Evolutionary conservation across 1,140 invertebrate genomes (phyloP).

Genomic region (Drosophila hydei): DNA sequence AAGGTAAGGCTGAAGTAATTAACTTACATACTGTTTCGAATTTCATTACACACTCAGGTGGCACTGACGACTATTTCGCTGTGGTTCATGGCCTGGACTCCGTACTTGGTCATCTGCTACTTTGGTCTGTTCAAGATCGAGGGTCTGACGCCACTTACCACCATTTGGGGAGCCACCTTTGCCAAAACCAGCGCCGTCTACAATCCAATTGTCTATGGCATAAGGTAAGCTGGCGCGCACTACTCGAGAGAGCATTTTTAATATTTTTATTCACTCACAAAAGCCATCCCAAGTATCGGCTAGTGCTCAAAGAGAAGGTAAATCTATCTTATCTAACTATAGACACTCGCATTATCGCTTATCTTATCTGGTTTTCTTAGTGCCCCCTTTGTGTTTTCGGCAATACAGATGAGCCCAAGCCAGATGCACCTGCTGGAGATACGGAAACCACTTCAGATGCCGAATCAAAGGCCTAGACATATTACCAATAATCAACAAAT

Average conservation of each 20-base stretch:
- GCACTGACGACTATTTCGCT: constrained; percentile 92
- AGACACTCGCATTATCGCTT: neutral
- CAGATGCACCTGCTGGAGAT: constrained; percentile 84
- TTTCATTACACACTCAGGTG: constrained; percentile 81
- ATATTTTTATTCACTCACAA: neutral
- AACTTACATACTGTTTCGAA: neutral
- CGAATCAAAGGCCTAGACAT: constrained; percentile 66
- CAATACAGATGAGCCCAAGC: constrained; percentile 69
- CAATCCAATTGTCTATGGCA: constrained; percentile 93
- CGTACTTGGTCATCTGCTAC: constrained; percentile 93
- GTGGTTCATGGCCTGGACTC: constrained; percentile 94
- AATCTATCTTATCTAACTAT: neutral
- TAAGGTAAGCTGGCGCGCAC: constrained; percentile 85
- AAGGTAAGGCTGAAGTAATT: constrained; percentile 83
- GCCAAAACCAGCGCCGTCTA: constrained; percentile 92
- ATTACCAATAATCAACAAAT: neutral
- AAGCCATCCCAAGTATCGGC: constrained; percentile 91
- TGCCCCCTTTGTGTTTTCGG: constrained; percentile 88
- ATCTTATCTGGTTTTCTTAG: constrained; percentile 48
- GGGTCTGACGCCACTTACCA: constrained; percentile 89
- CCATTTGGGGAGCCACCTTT: constrained; percentile 91
- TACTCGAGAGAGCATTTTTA: neutral
- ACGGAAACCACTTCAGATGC: constrained; percentile 81
- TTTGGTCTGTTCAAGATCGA: constrained; percentile 89
- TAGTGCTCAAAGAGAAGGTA: constrained; percentile 87